Evolutionary conservation across 2,888 invertebrate genomes (phyloP), one percentile per base, ranked within the genome.

Genomic region (Tipula helvola): DNA sequence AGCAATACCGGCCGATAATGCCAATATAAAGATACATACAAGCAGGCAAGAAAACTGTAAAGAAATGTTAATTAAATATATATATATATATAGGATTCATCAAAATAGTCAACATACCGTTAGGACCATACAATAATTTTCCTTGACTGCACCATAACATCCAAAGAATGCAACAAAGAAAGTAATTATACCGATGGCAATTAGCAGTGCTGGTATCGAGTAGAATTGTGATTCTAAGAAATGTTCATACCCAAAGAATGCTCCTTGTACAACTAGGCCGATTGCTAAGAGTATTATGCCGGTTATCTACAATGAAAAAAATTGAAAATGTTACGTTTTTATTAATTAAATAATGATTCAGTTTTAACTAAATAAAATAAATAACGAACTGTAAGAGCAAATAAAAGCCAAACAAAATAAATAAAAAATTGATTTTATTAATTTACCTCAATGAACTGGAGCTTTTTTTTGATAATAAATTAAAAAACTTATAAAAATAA

Each of bases 71-170:
- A 16, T n/a, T n/a, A n/a, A n/a, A n/a, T n/a, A n/a, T n/a, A 18
- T 12, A 16, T n/a, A n/a, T 39, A 39, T 39, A 7, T 39, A 7
- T 3, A 39, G 5, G 39, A 7, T 7, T 13, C 0, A 36, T 36
- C 4, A 36, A 83, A 36, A 36, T 36, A n/a, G 12, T 10, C 36
- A 10, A 88, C n/a, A 90, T 90, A 87, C 86, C 90, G 94, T 95
- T 90, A 96, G 93, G 71, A 95, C 94, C 93, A 97, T 94, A 89
- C 95, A 94, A 90, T 97, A 95, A 91, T 95, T 97, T 90, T 97
- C 97, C 90, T 94, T 95, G 88, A 95, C 93, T 0, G 97, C 97
- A 83, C 97, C 97, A 92, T 96, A 97, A 92, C 97, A 97, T 87
- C 97, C 97, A 89, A 97, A 95, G 91, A 96, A 96, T 0, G 97